Base-by-base conservation (phyloP, 2,888 invertebrate species). In the Tortricodes alternella region DNA sequence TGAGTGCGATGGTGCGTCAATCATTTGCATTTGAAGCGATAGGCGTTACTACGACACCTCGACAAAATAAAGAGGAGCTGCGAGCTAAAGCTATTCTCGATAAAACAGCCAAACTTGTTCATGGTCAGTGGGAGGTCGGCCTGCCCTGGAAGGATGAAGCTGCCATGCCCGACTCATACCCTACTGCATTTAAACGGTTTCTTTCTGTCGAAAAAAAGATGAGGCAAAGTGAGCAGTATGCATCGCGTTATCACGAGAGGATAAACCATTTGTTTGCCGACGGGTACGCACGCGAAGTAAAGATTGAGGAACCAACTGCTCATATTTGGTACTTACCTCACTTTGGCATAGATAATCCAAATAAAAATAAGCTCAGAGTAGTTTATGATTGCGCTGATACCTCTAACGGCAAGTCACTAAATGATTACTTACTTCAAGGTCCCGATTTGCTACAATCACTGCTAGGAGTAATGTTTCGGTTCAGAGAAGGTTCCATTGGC, bases 371-470 rank as follows among this genome's bases (percentile, higher is more conserved):
- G 29, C n/a, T 29, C 4, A n/a, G 29, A 7, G 29, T 29, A 5
- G 29, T 29, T 5, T n/a, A n/a, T 9, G 41, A 41, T 5, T 23
- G 15, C 0, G 23, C 41, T 2, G 41, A 23, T 8, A 41, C 16
- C 9, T 41, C 41, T 23, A 15, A 15, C 3, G 41, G 24, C 1
- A 19, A 15, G 4, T 44, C 18, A n/a, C 29, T 44, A 1, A 44
- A 44, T 7, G 29, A 44, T 18, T 44, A 16, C 16, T 19, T 44
- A 7, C 15, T 27, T 4, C 43, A 43, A 13, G 43, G 43, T 3
- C 43, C 43, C 16, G 43, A 43, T 6, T 43, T 32, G 29, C 41
- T 41, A 8, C 41, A 41, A 5, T 41, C 41, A 8, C 41, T 41
- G 7, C 18, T 44, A 6, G 43, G 46, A 9, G 21, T 46, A 1